Evolutionary conservation across 1,140 invertebrate species (phyloP).

Genomic region (Drosophila fuyamai): DNA sequence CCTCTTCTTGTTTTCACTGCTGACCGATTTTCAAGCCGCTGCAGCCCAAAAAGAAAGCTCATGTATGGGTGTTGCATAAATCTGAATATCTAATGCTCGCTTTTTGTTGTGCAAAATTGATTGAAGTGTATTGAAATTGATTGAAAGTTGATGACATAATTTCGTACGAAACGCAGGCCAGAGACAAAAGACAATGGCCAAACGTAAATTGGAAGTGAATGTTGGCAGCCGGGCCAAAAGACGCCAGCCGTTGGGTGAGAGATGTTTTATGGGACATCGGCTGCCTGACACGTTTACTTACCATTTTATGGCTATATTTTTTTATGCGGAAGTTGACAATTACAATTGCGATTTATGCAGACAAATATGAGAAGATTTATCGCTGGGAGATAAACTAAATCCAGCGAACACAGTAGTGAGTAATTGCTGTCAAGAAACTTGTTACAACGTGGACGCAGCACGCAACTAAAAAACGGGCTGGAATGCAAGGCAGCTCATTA

Average conservation of each 20-base stretch:
- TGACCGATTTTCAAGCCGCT: slow-evolving; percentile 41
- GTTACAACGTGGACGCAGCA: slow-evolving; percentile 21
- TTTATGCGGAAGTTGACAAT: slow-evolving; percentile 46
- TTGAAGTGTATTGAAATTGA: slow-evolving; percentile 77
- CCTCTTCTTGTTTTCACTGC: slow-evolving; percentile 38
- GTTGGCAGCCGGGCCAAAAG: slow-evolving; percentile 36
- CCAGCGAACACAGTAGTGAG: slow-evolving; percentile 17
- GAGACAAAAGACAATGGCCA: slow-evolving; percentile 39
- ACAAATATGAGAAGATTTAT: slow-evolving; percentile 23
- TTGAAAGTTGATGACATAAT: slow-evolving; percentile 77
- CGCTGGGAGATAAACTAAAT: slow-evolving; percentile 14
- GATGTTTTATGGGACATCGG: slow-evolving; percentile 46
- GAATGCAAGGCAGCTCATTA: slow-evolving; percentile 43
- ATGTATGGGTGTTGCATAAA: slow-evolving; percentile 60
- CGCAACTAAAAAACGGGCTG: slow-evolving; percentile 23
- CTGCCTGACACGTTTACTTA: slow-evolving; percentile 25
- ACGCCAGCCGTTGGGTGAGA: slow-evolving; percentile 27
- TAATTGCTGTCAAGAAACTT: slow-evolving; percentile 48
- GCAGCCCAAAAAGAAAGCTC: slow-evolving; percentile 55
- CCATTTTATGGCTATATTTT: slow-evolving; percentile 37
- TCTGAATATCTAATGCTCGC: slow-evolving; percentile 69
- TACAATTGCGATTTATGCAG: slow-evolving; percentile 35
- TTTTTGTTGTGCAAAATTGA: slow-evolving; percentile 71
- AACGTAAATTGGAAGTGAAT: slow-evolving; percentile 69
- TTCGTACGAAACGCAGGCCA: slow-evolving; percentile 48